Evolutionary conservation across 2,113 vertebrate genomes (phyloP), one percentile per base, ranked within the genome.

Genomic region (Chamaetylas fuelleborni): DNA sequence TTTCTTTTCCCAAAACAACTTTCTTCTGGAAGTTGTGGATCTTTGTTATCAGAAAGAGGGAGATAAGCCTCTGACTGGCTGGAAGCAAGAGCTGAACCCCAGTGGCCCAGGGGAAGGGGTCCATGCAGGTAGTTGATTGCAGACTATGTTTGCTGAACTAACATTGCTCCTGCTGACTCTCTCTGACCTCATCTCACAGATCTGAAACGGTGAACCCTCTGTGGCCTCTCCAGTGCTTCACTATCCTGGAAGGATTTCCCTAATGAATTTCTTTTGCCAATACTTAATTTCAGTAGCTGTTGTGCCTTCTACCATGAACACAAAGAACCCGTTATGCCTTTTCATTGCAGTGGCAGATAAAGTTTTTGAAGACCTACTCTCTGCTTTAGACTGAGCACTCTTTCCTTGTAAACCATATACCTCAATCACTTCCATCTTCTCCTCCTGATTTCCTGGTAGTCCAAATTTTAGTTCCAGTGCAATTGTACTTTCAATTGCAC

Each of bases 241-340:
- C 28, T 64, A 14, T 60, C 33, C 2, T 76, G 48, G 45, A 67
- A 71, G 34, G 10, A 67, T 56, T 94, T 93, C 15, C 15, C n/a
- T 90, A 87, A 96, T 72, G 81, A 90, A 57, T 65, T 94, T 94
- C 53, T 10, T 26, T 14, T 82, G 93, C 81, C 87, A 91, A 23
- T 7, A 53, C 14, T 86, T 84, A 47, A 76, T 79, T 40, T 53
- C 5, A 5, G 43, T 57, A 60, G 26, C 7, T 53, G 6, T 19
- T 76, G 56, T 47, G 24, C n/a, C 57, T 85, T 93, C 62, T 80
- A 50, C 85, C 0, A 0, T 54, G 58, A 93, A 70, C 29, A 88
- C 57, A 97, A 90, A 88, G 70, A 86, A 47, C 8, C 24, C 0
- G 0, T 64, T 95, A 38, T 67, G 77, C 12, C 15, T 77, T 73